These are phyloP conservation scores for Lithophane socia DNA, from an alignment of 2,888 invertebrate genomes.

Conservation along the genomic window DNA sequence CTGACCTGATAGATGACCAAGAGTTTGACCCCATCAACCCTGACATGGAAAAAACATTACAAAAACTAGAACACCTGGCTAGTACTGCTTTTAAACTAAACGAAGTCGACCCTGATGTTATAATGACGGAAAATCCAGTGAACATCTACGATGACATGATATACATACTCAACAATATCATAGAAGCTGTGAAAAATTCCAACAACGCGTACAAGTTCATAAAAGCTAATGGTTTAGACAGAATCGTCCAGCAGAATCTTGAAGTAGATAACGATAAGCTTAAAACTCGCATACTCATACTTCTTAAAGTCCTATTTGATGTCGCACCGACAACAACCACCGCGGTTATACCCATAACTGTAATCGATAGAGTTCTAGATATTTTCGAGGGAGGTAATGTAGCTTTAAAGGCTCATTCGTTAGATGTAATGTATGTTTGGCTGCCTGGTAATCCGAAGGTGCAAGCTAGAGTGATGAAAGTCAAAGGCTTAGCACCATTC, in stretches of 20 bases:
- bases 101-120: slow-evolving; percentile 41
- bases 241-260: slow-evolving; percentile 73
- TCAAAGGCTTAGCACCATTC: slow-evolving; percentile 81
- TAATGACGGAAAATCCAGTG: slow-evolving; percentile 67
- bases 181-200: slow-evolving; percentile 68
- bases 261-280: slow-evolving; percentile 67
- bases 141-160: slow-evolving; percentile 70
- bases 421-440: slow-evolving; percentile 80
- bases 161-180: slow-evolving; percentile 69
- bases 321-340: slow-evolving; percentile 73
- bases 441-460: slow-evolving; percentile 80
- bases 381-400: slow-evolving; percentile 79
- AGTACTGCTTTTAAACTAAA: slow-evolving; percentile 57
- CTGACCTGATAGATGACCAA: background rate
- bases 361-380: slow-evolving; percentile 79
- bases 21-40: slow-evolving; percentile 19
- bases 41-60: slow-evolving; percentile 65
- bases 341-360: slow-evolving; percentile 72
- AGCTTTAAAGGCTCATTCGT: slow-evolving; percentile 75
- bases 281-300: slow-evolving; percentile 70
- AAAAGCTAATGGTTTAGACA: slow-evolving; percentile 77
- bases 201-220: slow-evolving; percentile 76
- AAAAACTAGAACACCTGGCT: slow-evolving; percentile 67
- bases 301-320: slow-evolving; percentile 77
- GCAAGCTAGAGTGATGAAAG: slow-evolving; percentile 82